Evolutionary conservation across 2,113 vertebrate genomes (phyloP).

Genomic region (Tachycineta bicolor): DNA sequence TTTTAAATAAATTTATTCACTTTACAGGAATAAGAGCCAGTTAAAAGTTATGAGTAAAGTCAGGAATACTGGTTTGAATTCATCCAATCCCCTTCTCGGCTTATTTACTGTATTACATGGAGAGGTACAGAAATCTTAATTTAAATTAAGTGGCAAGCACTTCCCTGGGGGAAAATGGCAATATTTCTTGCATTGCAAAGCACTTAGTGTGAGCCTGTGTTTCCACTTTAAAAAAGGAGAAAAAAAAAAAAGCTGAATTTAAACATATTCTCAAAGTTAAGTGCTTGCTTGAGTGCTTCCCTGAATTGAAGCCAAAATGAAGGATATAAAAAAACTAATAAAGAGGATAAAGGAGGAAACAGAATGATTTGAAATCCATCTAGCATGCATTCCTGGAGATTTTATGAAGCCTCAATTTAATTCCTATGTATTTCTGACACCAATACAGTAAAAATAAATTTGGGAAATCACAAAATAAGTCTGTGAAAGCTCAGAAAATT

Average conservation of each 20-base stretch:
- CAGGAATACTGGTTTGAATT: not conserved
- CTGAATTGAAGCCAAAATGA: not conserved
- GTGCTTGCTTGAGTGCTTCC: not conserved
- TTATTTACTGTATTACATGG: not conserved
- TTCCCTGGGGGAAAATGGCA: not conserved
- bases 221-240: not conserved
- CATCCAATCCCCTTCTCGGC: not conserved
- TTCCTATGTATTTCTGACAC: not conserved
- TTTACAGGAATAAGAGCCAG: not conserved
- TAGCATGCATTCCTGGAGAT: not conserved
- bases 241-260: not conserved
- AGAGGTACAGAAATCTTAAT: not conserved
- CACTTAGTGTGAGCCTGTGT: rapidly evolving
- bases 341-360: not conserved
- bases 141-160: not conserved
- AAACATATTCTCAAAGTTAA: not conserved
- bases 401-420: not conserved
- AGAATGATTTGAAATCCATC: not conserved
- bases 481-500: not conserved
- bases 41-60: not conserved
- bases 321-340: not conserved
- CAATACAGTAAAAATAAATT: not conserved
- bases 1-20: not conserved
- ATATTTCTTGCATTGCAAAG: not conserved
- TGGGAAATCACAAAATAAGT: not conserved